Conservation (phyloP, 2,888 invertebrate genomes). For the Xiphydria camelus region DNA sequence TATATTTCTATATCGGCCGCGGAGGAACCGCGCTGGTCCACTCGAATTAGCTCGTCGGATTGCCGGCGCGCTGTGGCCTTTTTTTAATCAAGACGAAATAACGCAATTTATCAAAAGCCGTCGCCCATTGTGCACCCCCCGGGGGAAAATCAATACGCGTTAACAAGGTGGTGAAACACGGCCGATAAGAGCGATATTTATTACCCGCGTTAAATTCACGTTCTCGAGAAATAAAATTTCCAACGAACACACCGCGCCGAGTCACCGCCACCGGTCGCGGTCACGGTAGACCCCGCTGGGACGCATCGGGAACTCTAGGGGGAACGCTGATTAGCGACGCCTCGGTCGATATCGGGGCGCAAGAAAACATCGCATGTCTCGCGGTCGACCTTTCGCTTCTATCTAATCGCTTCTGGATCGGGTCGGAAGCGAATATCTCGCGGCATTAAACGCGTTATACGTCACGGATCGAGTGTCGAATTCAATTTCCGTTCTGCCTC, state of each 20-base stretch:
- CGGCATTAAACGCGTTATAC: too few species aligned
- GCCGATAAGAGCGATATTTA: conserved; percentile 38
- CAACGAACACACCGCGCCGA: neutral
- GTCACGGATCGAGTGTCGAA: too few species aligned
- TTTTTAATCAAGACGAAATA: conserved; percentile 15
- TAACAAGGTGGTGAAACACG: conserved; percentile 37
- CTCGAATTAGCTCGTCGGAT: conserved; percentile 1
- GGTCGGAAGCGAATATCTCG: too few species aligned
- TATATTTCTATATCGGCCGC: too few species aligned
- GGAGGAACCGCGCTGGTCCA: neutral
- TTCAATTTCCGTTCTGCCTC: too few species aligned
- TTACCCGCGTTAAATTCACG: conserved; percentile 11
- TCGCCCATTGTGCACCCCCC: conserved; percentile 1
- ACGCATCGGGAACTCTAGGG: too few species aligned
- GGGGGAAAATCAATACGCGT: conserved; percentile 35
- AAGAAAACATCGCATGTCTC: too few species aligned
- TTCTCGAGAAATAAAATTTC: conserved; percentile 1
- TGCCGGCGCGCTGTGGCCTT: conserved; percentile 6
- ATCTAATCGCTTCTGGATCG: too few species aligned
- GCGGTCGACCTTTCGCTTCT: too few species aligned
- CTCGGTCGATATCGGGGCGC: too few species aligned
- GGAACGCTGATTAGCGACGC: too few species aligned
- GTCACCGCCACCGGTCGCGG: neutral
- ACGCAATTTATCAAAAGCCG: conserved; percentile 27
- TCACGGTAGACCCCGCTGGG: neutral